Conservation (phyloP, 2,113 vertebrate genomes). For the Paradisaea rubra region DNA sequence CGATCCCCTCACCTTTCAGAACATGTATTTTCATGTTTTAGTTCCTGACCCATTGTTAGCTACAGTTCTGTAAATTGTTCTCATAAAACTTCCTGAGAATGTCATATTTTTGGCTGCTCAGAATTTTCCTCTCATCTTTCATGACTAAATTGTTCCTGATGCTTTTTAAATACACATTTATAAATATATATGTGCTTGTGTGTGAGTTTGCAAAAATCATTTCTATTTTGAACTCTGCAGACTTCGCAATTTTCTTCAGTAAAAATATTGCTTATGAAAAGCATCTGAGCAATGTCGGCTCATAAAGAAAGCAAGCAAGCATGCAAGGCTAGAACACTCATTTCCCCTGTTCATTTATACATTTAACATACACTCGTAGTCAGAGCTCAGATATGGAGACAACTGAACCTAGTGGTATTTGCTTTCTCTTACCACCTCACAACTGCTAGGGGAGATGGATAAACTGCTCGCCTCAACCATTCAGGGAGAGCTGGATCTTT, state of each 20-base stretch:
- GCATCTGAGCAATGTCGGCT: background rate
- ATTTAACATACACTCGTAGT: background rate
- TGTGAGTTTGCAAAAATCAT: background rate
- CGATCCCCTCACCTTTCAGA: background rate
- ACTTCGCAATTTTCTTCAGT: background rate
- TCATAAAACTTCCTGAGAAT: background rate
- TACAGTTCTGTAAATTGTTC: background rate
- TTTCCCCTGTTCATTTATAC: background rate
- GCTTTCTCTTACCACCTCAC: background rate
- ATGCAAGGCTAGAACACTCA: background rate
- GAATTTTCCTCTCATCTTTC: background rate
- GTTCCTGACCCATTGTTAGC: background rate
- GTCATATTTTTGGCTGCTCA: background rate
- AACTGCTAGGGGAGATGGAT: background rate
- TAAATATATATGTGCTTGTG: background rate
- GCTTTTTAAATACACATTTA: background rate
- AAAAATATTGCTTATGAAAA: background rate
- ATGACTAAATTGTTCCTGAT: background rate
- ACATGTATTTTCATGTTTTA: background rate
- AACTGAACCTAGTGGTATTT: background rate
- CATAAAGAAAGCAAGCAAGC: background rate
- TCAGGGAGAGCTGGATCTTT: background rate
- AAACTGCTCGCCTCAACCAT: background rate
- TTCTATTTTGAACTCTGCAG: slow-evolving; percentile 22
- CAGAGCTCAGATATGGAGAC: background rate